Evolutionary conservation across 2,888 invertebrate species (phyloP).

Genomic region (Acanthosepion lycidas): DNA sequence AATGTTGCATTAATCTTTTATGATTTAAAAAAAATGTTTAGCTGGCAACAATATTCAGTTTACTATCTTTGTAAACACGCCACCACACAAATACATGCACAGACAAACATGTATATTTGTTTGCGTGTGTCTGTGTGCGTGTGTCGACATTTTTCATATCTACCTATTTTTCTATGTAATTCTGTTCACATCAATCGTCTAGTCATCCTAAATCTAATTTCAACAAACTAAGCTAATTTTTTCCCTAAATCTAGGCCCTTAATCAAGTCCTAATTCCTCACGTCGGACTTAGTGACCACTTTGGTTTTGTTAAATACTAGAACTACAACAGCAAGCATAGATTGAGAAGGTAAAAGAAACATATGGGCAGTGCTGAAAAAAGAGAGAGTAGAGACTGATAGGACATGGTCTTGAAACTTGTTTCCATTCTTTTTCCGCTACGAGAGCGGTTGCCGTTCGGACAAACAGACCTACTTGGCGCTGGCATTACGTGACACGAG

Average conservation of each 20-base stretch:
- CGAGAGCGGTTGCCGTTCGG: background rate
- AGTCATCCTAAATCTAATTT: background rate
- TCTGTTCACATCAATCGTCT: background rate
- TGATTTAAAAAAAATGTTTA: no score
- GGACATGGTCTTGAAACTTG: background rate
- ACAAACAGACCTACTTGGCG: background rate
- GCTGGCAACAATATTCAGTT: background rate
- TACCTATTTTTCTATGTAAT: background rate
- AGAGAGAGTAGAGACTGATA: background rate
- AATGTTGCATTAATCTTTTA: no score
- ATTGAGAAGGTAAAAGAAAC: background rate
- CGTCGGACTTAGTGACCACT: slow-evolving; percentile 14
- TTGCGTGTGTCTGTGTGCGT: background rate
- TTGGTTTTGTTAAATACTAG: background rate
- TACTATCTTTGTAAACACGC: background rate
- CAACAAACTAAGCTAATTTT: background rate
- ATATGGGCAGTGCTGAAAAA: background rate
- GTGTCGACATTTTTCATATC: background rate
- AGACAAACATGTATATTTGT: no score
- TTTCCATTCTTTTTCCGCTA: background rate
- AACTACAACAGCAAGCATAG: background rate
- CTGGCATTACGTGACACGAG: background rate
- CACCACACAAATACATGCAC: no score
- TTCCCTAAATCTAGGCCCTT: background rate
- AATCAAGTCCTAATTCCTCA: background rate